phyloP scores from a whole-genome alignment of 64 coral and sea anemone genomes.

The Astreopora myriophthalma region DNA sequence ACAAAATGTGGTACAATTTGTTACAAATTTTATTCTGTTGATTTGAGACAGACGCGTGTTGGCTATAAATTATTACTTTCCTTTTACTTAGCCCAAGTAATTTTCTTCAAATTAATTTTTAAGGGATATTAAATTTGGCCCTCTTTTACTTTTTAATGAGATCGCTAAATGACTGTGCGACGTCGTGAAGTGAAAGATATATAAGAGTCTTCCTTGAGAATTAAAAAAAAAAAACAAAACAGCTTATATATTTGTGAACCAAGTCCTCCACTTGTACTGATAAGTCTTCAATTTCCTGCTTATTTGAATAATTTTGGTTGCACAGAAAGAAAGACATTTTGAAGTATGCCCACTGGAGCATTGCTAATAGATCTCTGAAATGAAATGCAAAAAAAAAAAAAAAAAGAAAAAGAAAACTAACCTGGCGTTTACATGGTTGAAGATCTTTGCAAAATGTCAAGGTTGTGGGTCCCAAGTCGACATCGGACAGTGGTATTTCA shows the following conservation, averaged over 20 bases:
- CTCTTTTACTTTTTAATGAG: not conserved
- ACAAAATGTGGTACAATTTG: not conserved
- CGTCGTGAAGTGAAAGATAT: not conserved
- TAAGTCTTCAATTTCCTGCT: not conserved
- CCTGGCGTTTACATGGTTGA: slow-evolving; percentile 82
- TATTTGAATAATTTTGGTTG: not conserved
- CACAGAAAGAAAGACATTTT: not conserved
- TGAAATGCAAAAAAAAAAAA: not conserved
- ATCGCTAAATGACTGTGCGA: not conserved
- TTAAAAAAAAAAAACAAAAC: no score
- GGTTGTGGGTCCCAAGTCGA: slow-evolving; percentile 80
- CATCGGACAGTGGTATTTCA: slow-evolving; percentile 74
- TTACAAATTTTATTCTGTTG: not conserved
- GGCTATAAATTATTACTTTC: not conserved
- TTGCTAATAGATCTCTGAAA: no score
- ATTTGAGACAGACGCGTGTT: not conserved
- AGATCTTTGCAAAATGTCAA: slow-evolving; percentile 84
- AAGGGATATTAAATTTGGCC: not conserved
- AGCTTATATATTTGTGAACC: not conserved
- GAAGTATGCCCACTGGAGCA: no score
- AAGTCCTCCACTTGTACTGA: not conserved
- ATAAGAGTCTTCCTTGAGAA: no score
- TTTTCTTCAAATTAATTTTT: not conserved
- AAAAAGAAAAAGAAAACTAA: not conserved
- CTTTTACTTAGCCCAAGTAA: not conserved